phyloP scores from a whole-genome alignment of 2,888 invertebrate genomes.

The Agonopterix alstromeriana region DNA sequence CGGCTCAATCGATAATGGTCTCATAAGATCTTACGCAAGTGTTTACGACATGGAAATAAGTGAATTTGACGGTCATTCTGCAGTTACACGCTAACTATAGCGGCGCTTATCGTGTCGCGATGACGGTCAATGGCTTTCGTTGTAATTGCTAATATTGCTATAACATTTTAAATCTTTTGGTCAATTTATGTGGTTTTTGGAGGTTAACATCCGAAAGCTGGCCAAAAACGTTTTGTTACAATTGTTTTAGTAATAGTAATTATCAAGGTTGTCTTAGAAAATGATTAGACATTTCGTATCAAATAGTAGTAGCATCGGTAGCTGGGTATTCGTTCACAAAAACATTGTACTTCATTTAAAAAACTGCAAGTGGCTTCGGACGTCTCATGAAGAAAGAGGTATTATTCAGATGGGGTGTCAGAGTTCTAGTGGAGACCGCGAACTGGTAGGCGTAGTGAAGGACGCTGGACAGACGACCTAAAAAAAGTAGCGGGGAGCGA shows the following conservation, averaged over 20 bases:
- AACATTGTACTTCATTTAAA: too few relatives aligned
- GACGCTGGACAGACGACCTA: too few relatives aligned
- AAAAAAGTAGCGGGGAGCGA: too few relatives aligned
- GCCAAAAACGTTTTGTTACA: background rate
- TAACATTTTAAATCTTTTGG: background rate
- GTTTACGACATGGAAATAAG: conserved; percentile 14
- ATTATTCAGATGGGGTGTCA: too few relatives aligned
- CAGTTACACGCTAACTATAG: conserved; percentile 7
- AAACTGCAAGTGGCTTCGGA: too few relatives aligned
- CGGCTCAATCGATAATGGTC: conserved; percentile 3
- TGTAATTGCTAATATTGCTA: background rate
- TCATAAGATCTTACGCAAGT: conserved; percentile 16
- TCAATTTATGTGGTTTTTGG: background rate
- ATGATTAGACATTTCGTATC: background rate
- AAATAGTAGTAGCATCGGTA: too few relatives aligned
- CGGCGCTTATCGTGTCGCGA: conserved; percentile 11
- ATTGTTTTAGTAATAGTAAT: background rate
- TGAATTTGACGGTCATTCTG: conserved; percentile 19
- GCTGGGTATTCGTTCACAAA: too few relatives aligned
- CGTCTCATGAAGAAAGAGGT: too few relatives aligned
- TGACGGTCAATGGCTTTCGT: background rate
- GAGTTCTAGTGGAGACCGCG: too few relatives aligned
- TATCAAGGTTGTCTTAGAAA: background rate
- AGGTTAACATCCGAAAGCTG: too few relatives aligned
- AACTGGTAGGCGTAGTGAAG: too few relatives aligned